Evolutionary conservation across 2,888 invertebrate genomes (phyloP).

Genomic region (Orchesella flavescens): DNA sequence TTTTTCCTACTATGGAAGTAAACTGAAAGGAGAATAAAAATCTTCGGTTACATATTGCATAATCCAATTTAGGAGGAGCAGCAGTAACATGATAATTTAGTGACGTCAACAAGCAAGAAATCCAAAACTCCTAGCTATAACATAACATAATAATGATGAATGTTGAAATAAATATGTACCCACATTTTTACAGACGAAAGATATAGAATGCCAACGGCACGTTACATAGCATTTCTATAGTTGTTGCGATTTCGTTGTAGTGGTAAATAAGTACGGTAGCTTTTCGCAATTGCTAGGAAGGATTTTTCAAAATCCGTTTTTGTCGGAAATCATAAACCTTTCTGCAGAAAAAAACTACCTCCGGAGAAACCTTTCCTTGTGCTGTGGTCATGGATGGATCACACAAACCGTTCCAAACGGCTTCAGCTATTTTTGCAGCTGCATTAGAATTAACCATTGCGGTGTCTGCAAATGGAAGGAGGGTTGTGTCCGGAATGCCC

Average conservation of each 20-base stretch:
- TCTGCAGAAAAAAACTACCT: slow-evolving; percentile 94
- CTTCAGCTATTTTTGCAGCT: slow-evolving; percentile 68
- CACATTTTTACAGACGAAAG: too few relatives aligned
- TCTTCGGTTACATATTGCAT: too few relatives aligned
- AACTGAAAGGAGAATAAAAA: not conserved
- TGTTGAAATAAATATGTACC: not conserved
- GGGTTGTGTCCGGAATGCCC: slow-evolving; percentile 81
- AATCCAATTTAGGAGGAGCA: too few relatives aligned
- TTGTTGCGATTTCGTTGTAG: not conserved
- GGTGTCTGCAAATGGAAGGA: slow-evolving; percentile 79
- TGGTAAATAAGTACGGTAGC: not conserved
- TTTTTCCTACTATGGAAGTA: slow-evolving; percentile 4
- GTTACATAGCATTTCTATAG: too few relatives aligned
- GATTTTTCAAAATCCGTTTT: slow-evolving; percentile 81
- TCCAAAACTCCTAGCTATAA: too few relatives aligned
- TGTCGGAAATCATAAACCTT: slow-evolving; percentile 95
- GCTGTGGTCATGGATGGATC: slow-evolving; percentile 74
- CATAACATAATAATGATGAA: not conserved
- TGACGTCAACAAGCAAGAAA: too few relatives aligned
- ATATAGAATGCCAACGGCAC: too few relatives aligned
- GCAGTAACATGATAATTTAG: too few relatives aligned
- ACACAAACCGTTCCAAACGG: slow-evolving; percentile 69
- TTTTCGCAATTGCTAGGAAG: slow-evolving; percentile 71
- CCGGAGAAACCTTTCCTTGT: slow-evolving; percentile 82
- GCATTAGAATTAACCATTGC: slow-evolving; percentile 66